A percentile compares a stretch with the other conserved stretches of the same genome.
phyloP scores from a whole-genome alignment of 2,888 invertebrate species.

The Drosophila paramelanica region DNA sequence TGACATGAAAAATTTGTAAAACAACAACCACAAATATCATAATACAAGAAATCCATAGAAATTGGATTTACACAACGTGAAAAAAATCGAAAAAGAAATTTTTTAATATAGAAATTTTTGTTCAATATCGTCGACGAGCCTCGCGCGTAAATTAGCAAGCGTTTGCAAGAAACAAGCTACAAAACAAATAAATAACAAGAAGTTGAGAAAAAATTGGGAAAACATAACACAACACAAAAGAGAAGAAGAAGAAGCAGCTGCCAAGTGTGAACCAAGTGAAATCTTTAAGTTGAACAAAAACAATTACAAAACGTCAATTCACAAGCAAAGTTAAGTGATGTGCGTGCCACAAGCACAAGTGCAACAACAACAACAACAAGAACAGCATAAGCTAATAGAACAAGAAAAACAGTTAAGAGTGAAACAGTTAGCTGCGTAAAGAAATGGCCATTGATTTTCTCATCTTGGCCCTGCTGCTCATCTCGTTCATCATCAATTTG shows the following conservation, averaged over 20 bases:
- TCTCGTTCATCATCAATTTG: conserved; percentile 84
- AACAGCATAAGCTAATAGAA: conserved; percentile 24
- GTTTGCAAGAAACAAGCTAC: conserved; percentile 76
- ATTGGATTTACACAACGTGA: conserved; percentile 37
- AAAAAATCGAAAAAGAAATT: conserved; percentile 61
- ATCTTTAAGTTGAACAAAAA: conserved; percentile 52
- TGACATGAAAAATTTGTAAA: conserved; percentile 20
- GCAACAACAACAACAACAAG: conserved; percentile 31
- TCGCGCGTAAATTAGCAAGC: conserved; percentile 76
- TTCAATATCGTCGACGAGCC: conserved; percentile 61
- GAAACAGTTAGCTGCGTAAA: conserved; percentile 29
- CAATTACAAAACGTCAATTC: conserved; percentile 15
- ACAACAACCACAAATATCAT: conserved; percentile 16
- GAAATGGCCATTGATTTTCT: conserved; percentile 85
- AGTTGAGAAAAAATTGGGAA: conserved; percentile 50
- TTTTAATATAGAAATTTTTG: conserved; percentile 50
- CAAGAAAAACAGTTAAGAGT: conserved; percentile 19
- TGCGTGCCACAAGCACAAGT: conserved; percentile 55
- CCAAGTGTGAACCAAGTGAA: conserved; percentile 66
- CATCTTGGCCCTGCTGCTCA: conserved; percentile 84
- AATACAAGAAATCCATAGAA: conserved; percentile 28
- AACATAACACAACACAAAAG: conserved; percentile 15
- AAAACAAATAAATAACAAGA: conserved; percentile 16
- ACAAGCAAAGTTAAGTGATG: conserved; percentile 63
- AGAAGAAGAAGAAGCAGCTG: conserved; percentile 24